These are phyloP conservation scores for Scaptomyza pallida DNA, from an alignment of 1,140 invertebrate species.

Conservation along the genomic window DNA sequence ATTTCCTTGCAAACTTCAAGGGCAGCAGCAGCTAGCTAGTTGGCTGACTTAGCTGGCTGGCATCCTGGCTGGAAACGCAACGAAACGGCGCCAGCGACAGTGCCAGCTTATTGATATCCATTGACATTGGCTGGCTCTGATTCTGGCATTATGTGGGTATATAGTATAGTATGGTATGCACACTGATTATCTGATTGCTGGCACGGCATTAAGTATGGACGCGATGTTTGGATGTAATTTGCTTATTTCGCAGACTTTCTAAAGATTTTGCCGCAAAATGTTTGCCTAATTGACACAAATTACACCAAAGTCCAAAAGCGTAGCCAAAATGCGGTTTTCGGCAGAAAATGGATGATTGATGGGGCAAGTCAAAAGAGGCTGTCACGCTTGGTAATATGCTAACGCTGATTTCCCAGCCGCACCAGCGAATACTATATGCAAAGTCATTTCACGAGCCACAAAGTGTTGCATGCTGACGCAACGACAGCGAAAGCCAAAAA, in stretches of 20 bases:
- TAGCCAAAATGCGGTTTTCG: slow-evolving; percentile 41
- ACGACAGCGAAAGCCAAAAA: slow-evolving; percentile 23
- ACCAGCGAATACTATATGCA: slow-evolving; percentile 37
- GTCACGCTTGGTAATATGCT: slow-evolving; percentile 53
- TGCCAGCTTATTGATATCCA: slow-evolving; percentile 70
- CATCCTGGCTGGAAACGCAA: slow-evolving; percentile 4
- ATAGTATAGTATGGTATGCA: slow-evolving; percentile 1
- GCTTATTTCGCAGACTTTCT: slow-evolving; percentile 49
- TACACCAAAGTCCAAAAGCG: slow-evolving; percentile 45
- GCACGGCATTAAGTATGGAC: slow-evolving; percentile 39
- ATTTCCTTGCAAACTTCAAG: slow-evolving; percentile 69
- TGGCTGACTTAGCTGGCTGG: slow-evolving; percentile 20
- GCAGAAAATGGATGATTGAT: slow-evolving; percentile 69
- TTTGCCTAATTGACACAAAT: slow-evolving; percentile 77
- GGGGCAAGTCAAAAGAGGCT: slow-evolving; percentile 23
- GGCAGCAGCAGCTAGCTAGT: slow-evolving; percentile 49
- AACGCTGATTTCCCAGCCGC: slow-evolving; percentile 38
- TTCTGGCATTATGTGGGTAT: background rate
- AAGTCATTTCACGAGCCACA: slow-evolving; percentile 51
- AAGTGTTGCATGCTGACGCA: slow-evolving; percentile 57
- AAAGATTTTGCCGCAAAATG: slow-evolving; percentile 28
- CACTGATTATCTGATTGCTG: slow-evolving; percentile 46
- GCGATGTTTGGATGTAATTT: slow-evolving; percentile 47
- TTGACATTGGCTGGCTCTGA: slow-evolving; percentile 49
- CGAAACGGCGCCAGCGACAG: slow-evolving; percentile 57